phyloP scores from a whole-genome alignment of 2,797 vertebrate species.

The Galago senegalensis region DNA sequence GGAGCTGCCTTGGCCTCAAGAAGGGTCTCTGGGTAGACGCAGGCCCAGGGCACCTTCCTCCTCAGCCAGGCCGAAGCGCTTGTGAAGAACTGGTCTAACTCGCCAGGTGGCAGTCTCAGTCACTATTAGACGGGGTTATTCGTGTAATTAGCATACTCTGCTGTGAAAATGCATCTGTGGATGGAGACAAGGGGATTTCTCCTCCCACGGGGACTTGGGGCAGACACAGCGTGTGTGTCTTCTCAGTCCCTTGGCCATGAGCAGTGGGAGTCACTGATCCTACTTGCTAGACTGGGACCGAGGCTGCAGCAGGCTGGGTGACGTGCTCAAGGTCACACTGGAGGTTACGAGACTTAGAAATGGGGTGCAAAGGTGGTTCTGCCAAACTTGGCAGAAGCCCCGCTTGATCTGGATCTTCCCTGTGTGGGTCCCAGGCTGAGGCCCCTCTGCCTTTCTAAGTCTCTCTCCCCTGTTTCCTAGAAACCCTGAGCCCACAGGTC shows the following conservation, averaged over 20 bases:
- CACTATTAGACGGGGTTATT: fast-evolving
- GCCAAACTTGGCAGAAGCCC: too few species aligned
- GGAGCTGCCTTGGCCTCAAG: not conserved
- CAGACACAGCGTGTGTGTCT: fast-evolving
- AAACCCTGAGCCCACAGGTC: not conserved
- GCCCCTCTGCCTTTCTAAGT: fast-evolving
- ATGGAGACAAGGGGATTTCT: not conserved
- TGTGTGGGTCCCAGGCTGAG: not conserved
- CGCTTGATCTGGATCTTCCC: not conserved
- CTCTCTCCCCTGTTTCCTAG: too few species aligned
- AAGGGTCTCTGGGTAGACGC: not conserved
- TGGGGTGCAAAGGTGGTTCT: fast-evolving
- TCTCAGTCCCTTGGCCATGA: not conserved
- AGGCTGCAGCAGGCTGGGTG: not conserved
- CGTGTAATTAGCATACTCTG: not conserved
- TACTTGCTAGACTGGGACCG: not conserved
- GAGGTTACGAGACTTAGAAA: not conserved
- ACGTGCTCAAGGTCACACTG: not conserved
- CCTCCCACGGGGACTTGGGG: not conserved
- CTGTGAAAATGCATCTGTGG: not conserved
- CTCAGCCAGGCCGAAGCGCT: not conserved
- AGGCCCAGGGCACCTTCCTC: not conserved
- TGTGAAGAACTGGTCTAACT: not conserved
- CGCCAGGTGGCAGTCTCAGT: fast-evolving
- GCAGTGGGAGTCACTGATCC: fast-evolving